A percentile compares a stretch with the other conserved stretches of the same genome.
phyloP scores from a whole-genome alignment of 2,797 vertebrate species.

The Gobionotothen gibberifrons region DNA sequence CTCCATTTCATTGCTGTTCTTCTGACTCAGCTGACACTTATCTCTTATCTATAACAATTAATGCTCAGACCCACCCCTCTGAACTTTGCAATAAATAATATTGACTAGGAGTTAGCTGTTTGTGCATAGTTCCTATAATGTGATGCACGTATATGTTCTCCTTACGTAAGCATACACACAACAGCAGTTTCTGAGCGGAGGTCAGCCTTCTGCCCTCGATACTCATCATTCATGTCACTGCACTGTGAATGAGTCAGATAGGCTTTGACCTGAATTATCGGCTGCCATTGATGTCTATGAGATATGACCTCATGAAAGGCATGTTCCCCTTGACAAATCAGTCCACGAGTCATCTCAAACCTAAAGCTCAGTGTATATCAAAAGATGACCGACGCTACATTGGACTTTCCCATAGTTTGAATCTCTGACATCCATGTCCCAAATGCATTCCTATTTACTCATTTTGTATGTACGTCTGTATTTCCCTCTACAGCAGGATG shows the following conservation, averaged over 20 bases:
- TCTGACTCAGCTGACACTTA: slow-evolving; percentile 49
- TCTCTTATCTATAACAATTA: slow-evolving; percentile 48
- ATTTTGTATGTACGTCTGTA: slow-evolving; percentile 17
- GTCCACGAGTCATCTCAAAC: slow-evolving; percentile 12
- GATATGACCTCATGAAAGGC: slow-evolving; percentile 24
- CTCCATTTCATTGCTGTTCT: slow-evolving; percentile 15
- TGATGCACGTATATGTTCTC: slow-evolving; percentile 32
- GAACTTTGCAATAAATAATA: slow-evolving; percentile 38
- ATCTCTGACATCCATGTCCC: slow-evolving; percentile 3
- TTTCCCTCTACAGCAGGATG: slow-evolving; percentile 91
- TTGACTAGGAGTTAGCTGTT: slow-evolving; percentile 34
- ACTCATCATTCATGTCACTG: slow-evolving; percentile 64
- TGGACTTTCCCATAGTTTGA: slow-evolving; percentile 35
- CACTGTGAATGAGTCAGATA: slow-evolving; percentile 43
- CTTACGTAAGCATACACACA: slow-evolving; percentile 29
- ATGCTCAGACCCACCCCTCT: slow-evolving; percentile 42
- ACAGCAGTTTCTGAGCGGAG: slow-evolving; percentile 32
- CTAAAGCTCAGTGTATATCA: slow-evolving; percentile 11
- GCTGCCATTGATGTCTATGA: slow-evolving; percentile 46
- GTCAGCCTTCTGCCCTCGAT: slow-evolving; percentile 38
- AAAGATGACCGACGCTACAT: slow-evolving; percentile 29
- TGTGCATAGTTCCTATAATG: slow-evolving; percentile 37
- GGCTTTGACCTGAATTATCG: slow-evolving; percentile 68
- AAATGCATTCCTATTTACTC: slow-evolving; percentile 17
- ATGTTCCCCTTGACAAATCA: slow-evolving; percentile 47